Evolutionary conservation across 1,140 invertebrate genomes (phyloP).

Genomic region (Polyergus mexicanus): DNA sequence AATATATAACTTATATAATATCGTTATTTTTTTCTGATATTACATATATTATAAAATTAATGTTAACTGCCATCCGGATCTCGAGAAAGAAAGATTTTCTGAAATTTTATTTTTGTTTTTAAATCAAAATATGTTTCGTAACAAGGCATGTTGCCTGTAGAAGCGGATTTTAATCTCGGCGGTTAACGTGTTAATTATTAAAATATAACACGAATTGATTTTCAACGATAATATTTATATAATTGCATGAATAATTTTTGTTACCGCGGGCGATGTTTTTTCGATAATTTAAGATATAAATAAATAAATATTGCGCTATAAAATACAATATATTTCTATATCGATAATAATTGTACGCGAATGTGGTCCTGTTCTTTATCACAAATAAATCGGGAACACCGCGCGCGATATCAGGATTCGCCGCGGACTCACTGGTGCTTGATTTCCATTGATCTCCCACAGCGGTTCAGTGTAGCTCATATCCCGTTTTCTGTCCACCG

Average conservation of each 20-base stretch:
- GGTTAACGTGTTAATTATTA: no score
- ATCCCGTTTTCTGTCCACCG: constrained; percentile 78
- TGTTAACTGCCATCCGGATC: no score
- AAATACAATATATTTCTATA: neutral
- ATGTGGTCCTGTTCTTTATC: neutral
- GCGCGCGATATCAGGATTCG: neutral
- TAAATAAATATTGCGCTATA: no score
- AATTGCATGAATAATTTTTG: no score
- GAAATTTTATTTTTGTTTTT: no score
- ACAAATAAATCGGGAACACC: neutral
- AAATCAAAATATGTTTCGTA: no score
- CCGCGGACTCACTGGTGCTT: constrained; percentile 82
- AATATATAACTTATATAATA: no score
- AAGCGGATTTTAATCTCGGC: no score
- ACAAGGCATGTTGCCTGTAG: no score
- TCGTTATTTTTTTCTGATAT: no score
- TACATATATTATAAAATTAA: no score
- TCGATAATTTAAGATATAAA: neutral
- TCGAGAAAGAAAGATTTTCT: no score
- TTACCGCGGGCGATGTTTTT: neutral
- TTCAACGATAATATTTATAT: neutral
- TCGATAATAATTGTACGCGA: neutral
- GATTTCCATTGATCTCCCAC: constrained; percentile 86
- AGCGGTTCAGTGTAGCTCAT: constrained; percentile 85
- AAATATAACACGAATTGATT: neutral